Base-by-base conservation (phyloP, 2,888 invertebrate genomes). In the Alsophila aescularia region DNA sequence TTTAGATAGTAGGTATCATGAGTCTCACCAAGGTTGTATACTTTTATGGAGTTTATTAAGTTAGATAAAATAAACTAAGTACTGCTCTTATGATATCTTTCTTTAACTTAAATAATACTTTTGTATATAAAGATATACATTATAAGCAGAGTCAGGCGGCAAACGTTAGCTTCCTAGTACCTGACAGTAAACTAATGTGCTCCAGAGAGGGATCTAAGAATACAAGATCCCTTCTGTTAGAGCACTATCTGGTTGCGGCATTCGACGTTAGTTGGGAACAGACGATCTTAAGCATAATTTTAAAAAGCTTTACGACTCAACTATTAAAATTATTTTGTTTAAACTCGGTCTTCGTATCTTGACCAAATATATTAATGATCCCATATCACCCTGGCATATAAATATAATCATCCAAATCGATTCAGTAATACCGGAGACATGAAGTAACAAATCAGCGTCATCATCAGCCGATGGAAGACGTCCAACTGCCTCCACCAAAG, bases 141-240 rank as follows among this genome's bases (percentile, higher is more conserved):
- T 49, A 51, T 36, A 66, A 55, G 55, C 67, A 73, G 90, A 90
- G 90, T 90, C 90, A 78, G 90, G 90, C 87, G 74, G 90, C 90
- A 78, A 72, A 69, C 63, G 55, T 63, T 65, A 77, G 92, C 92
- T 92, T 90, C 92, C 90, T 85, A 87, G 92, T 92, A 92, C 92
- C 92, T 92, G 92, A 87, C 86, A 81, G 69, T 60, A 55, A 66
- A 65, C 52, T 61, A 65, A 62, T 56, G 68, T 88, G 87, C 91
- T 92, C 89, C 87, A 69, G 85, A 79, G 79, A 78, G 88, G 83
- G 69, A 41, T 39, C 54, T 48, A 21, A 49, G 39, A 52, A 42
- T 47, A 48, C 49, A 24, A 35, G 9, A 37, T 70, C 73, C 79
- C 81, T 79, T 83, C 79, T 76, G 83, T 80, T 57, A 76, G 87